Evolutionary conservation across 2,888 invertebrate genomes (phyloP).

Genomic region (Phaonia tiefii): DNA sequence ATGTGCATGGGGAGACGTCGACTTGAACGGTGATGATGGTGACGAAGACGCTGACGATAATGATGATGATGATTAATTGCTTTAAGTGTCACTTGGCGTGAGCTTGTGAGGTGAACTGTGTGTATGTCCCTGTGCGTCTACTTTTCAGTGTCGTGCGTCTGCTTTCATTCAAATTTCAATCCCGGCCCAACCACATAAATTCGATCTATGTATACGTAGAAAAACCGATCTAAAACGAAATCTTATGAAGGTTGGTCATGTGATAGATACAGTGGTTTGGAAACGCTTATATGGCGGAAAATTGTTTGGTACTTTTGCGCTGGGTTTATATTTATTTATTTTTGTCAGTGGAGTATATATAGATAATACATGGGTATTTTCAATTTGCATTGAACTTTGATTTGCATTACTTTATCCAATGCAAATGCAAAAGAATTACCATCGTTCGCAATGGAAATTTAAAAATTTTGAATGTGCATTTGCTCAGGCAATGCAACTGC

Average conservation of each 20-base stretch:
- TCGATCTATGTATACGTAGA: too few relatives aligned
- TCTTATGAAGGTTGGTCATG: constrained; percentile 35
- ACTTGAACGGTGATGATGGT: constrained; percentile 15
- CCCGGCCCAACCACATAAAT: constrained; percentile 14
- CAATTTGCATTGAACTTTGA: too few relatives aligned
- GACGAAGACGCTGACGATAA: not conserved
- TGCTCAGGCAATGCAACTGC: too few relatives aligned
- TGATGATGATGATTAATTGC: constrained; percentile 68
- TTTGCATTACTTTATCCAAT: too few relatives aligned
- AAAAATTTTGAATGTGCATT: too few relatives aligned
- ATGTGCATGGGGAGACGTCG: constrained; percentile 43
- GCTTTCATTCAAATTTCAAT: constrained; percentile 50
- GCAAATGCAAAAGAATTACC: too few relatives aligned
- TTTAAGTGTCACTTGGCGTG: constrained; percentile 62
- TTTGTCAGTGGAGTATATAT: too few relatives aligned
- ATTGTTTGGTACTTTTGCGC: too few relatives aligned
- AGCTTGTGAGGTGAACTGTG: not conserved
- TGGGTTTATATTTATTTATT: too few relatives aligned
- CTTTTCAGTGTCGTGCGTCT: constrained; percentile 53
- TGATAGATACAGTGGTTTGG: constrained; percentile 3
- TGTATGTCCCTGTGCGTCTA: not conserved
- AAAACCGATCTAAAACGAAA: not conserved
- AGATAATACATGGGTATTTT: too few relatives aligned
- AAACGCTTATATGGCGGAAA: not conserved
- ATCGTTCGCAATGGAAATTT: too few relatives aligned